phyloP scores from a whole-genome alignment of 2,113 vertebrate species.

The Centropus unirufus region DNA sequence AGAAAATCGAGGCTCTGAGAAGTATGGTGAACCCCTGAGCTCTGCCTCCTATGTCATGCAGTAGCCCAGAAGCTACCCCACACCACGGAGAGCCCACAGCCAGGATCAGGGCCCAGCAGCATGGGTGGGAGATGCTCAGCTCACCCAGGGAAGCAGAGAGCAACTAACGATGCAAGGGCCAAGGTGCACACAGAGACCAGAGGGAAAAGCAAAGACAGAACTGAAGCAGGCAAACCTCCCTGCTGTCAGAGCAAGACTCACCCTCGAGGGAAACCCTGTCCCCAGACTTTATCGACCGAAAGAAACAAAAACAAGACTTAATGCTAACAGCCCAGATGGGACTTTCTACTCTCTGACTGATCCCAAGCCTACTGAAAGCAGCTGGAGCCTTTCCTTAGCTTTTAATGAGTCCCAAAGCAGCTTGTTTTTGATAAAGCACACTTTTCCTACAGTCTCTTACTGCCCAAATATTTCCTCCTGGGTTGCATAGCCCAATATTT shows the following conservation, averaged over 20 bases:
- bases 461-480: not conserved
- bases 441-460: not conserved
- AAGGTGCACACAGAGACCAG: not conserved
- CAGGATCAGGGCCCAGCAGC: not conserved
- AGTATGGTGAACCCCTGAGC: not conserved
- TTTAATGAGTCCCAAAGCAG: conserved; percentile 7
- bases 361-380: not conserved
- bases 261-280: not conserved
- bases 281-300: not conserved
- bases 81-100: not conserved
- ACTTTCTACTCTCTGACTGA: not conserved
- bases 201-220: not conserved
- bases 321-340: conserved; percentile 2
- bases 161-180: not conserved
- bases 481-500: not conserved
- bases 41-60: not conserved
- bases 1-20: not conserved
- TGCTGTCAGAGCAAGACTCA: not conserved
- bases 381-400: not conserved
- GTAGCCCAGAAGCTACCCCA: not conserved
- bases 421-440: not conserved
- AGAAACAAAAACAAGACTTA: not conserved
- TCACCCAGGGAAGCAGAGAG: not conserved
- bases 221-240: not conserved
- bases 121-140: not conserved